Percentiles rank a stretch among this genome's conserved stretches.
Evolutionary conservation across 2,113 vertebrate species (phyloP).

Genomic region (Syngnathoides biaculeatus): DNA sequence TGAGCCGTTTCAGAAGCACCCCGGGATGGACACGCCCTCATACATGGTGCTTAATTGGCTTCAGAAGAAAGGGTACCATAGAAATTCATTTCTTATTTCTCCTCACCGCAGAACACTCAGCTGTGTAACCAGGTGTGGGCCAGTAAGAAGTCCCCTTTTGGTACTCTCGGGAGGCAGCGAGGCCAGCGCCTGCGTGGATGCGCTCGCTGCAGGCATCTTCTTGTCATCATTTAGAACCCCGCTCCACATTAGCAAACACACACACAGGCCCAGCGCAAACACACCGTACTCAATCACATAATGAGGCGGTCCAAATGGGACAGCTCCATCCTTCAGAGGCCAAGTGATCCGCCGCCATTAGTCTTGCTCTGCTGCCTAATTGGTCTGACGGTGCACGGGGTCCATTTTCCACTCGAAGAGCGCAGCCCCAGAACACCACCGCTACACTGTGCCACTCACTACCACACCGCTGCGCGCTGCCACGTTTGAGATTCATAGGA

Average conservation of each 20-base stretch:
- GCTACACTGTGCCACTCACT: conserved; percentile 21
- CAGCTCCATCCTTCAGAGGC: conserved; percentile 66
- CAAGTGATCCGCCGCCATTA: conserved; percentile 64
- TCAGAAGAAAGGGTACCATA: conserved; percentile 60
- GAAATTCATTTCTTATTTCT: conserved; percentile 48
- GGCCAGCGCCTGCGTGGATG: conserved; percentile 38
- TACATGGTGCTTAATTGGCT: conserved; percentile 71
- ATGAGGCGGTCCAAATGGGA: conserved; percentile 53
- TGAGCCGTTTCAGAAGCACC: conserved; percentile 70
- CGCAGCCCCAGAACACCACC: conserved; percentile 12
- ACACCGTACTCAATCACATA: conserved; percentile 57
- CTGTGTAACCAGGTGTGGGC: conserved; percentile 44
- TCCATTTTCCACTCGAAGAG: conserved; percentile 52
- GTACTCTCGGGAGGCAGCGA: conserved; percentile 32
- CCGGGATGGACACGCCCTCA: conserved; percentile 49
- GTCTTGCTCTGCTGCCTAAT: conserved; percentile 72
- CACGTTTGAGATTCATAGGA: conserved; percentile 22
- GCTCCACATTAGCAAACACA: conserved; percentile 42
- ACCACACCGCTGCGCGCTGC: conserved; percentile 5
- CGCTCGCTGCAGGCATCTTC: conserved; percentile 49
- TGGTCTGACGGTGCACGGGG: conserved; percentile 55
- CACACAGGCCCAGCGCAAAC: conserved; percentile 5
- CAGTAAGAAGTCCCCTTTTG: conserved; percentile 27
- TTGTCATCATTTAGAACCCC: conserved; percentile 57
- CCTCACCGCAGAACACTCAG: neutral